Percentiles rank a stretch among this genome's conserved stretches.
Conservation (phyloP, 1,140 invertebrate species). For the Zaprionus africanus region DNA sequence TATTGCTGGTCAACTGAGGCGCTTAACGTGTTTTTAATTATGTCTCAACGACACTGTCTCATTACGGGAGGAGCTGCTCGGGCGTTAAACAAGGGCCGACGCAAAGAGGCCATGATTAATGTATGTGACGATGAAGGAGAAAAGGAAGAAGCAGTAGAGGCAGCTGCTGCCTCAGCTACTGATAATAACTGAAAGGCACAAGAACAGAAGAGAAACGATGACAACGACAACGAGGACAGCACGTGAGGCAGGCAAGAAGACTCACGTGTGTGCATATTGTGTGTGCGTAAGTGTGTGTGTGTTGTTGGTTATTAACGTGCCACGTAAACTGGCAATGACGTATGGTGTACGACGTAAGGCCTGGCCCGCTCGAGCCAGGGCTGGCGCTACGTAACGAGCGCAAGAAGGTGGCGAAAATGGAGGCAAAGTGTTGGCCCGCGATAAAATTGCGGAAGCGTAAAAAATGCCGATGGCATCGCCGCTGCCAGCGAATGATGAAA, state of each 20-base stretch:
- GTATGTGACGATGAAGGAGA: constrained; percentile 22
- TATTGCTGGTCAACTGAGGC: constrained; percentile 42
- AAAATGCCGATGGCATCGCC: constrained; percentile 76
- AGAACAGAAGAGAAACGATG: constrained; percentile 2
- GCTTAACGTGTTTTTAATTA: constrained; percentile 68
- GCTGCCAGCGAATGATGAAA: constrained; percentile 35
- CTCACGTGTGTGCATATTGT: constrained; percentile 2
- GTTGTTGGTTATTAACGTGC: constrained; percentile 37
- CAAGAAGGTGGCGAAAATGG: constrained; percentile 27
- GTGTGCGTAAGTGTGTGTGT: constrained; percentile 13
- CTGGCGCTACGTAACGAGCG: constrained; percentile 50
- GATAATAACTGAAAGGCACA: constrained; percentile 29
- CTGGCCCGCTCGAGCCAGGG: background rate
- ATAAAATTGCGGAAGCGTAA: constrained; percentile 78
- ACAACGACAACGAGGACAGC: background rate
- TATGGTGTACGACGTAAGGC: constrained; percentile 53
- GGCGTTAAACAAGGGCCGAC: constrained; percentile 20
- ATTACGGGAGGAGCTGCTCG: constrained; percentile 36
- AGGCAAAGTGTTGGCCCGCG: constrained; percentile 64
- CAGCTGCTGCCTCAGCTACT: constrained; percentile 3
- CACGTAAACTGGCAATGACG: constrained; percentile 56
- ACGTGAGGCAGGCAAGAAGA: background rate
- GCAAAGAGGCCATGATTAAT: constrained; percentile 49
- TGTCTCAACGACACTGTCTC: constrained; percentile 57
- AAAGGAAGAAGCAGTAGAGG: background rate